phyloP scores from a whole-genome alignment of 2,113 vertebrate genomes.

The Numenius arquata region DNA sequence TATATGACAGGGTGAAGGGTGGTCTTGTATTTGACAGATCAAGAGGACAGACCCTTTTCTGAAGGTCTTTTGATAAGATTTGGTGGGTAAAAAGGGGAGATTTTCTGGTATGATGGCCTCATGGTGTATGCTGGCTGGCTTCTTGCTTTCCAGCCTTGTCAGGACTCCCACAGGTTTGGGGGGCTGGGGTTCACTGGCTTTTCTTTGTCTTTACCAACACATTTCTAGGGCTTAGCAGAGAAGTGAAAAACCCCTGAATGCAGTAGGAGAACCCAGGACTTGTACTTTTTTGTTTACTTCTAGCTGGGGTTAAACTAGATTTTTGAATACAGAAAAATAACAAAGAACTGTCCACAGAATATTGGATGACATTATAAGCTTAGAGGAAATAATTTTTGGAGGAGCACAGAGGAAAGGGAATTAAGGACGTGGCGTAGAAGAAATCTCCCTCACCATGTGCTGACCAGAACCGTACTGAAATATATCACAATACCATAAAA shows the following conservation, averaged over 20 bases:
- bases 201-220: background rate
- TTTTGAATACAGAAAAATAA: background rate
- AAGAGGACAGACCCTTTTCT: background rate
- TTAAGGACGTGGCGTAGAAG: background rate
- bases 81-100: background rate
- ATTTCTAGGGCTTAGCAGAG: background rate
- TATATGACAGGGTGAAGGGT: background rate
- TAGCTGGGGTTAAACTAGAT: background rate
- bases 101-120: background rate
- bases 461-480: background rate
- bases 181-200: background rate
- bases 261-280: background rate
- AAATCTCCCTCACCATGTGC: accelerated
- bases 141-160: background rate
- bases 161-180: accelerated
- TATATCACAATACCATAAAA: background rate
- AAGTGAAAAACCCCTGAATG: accelerated
- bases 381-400: background rate
- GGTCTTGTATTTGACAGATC: background rate
- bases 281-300: background rate
- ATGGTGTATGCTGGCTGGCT: background rate
- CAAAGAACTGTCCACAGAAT: background rate
- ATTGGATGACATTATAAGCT: background rate
- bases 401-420: background rate
- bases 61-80: background rate